These are phyloP conservation scores for Idris sp. DNA, from an alignment of 1,140 invertebrate species.

Conservation along the genomic window DNA sequence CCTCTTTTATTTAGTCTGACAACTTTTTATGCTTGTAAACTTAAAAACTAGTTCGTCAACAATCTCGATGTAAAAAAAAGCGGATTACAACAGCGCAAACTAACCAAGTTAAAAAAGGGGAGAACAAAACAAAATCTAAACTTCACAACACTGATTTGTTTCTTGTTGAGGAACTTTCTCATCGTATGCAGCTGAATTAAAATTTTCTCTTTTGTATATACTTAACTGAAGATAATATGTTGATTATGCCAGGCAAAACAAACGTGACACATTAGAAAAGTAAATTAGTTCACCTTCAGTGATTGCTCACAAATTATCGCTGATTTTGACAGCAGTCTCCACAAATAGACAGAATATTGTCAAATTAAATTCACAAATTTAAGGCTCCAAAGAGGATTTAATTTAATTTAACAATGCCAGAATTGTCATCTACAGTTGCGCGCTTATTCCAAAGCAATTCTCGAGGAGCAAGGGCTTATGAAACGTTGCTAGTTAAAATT, in stretches of 20 bases:
- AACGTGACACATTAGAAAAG: no score
- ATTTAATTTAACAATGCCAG: conserved; percentile 25
- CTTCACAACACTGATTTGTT: no score
- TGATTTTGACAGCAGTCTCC: conserved; percentile 26
- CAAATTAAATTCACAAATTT: conserved; percentile 25
- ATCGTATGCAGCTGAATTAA: no score
- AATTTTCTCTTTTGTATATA: no score
- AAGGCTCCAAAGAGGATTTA: conserved; percentile 31
- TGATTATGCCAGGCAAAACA: no score
- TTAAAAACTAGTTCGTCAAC: neutral
- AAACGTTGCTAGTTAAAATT: conserved; percentile 45
- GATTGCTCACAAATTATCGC: conserved; percentile 13
- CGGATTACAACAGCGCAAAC: neutral
- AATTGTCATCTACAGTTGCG: conserved; percentile 31
- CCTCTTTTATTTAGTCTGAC: neutral
- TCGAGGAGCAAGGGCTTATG: conserved; percentile 30
- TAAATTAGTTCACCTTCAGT: no score
- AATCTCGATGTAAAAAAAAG: neutral
- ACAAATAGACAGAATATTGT: conserved; percentile 48
- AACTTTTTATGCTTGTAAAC: conserved; percentile 2
- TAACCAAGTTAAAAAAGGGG: conserved; percentile 2
- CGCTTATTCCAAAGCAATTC: conserved; percentile 21
- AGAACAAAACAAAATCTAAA: conserved; percentile 4
- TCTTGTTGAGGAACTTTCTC: no score
- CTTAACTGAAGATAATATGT: no score